A percentile compares a stretch with the other conserved stretches of the same genome.
Conservation (phyloP, 2,113 vertebrate species). For the Parus major region DNA sequence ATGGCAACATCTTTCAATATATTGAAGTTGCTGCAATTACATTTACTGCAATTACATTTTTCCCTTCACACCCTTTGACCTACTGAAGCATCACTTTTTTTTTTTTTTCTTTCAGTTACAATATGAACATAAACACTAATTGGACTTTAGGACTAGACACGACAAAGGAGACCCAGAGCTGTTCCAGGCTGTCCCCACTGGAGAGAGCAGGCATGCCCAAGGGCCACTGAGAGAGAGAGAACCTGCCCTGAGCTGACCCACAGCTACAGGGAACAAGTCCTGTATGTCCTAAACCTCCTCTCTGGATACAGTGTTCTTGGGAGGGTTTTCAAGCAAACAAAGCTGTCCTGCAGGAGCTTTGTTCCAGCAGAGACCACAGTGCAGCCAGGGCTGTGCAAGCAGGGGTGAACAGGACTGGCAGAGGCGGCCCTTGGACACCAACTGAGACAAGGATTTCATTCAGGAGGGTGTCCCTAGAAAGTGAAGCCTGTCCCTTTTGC, state of each 20-base stretch:
- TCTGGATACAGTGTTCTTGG: too few relatives aligned
- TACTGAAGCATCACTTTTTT: background rate
- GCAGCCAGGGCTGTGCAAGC: background rate
- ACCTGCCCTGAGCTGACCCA: background rate
- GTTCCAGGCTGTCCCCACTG: background rate
- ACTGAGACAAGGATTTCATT: background rate
- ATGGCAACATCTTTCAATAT: background rate
- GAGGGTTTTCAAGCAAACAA: background rate
- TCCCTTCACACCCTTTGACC: background rate
- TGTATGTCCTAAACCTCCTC: background rate
- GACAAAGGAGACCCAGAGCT: background rate
- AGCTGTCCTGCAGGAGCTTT: background rate
- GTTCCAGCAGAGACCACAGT: background rate
- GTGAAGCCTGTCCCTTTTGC: background rate
- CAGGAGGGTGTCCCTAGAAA: background rate
- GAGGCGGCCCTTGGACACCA: background rate
- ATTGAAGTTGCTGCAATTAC: background rate
- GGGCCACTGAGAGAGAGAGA: background rate
- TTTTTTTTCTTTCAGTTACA: background rate
- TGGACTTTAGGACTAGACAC: background rate
- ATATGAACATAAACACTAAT: background rate
- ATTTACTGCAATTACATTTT: constrained; percentile 1
- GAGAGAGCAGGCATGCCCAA: background rate
- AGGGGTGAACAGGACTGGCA: background rate
- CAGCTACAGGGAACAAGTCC: background rate